Evolutionary conservation across 2,797 vertebrate species (phyloP), one percentile per base, ranked within the genome.

Genomic region (Macroramphosus scolopax): DNA sequence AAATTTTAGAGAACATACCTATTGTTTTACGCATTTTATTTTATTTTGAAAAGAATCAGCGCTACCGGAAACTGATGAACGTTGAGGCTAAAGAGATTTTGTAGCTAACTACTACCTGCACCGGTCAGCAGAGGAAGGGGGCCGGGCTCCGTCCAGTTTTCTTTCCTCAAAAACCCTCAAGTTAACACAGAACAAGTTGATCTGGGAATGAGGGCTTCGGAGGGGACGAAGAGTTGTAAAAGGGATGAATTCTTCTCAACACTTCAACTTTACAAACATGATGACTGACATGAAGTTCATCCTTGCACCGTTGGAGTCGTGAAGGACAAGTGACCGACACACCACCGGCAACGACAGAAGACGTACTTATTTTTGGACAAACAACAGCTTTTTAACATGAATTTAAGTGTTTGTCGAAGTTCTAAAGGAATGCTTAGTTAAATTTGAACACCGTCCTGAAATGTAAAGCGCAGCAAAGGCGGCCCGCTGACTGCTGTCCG

Each of bases 101-200:
- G 4, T 1, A 5, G 18, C 10, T 56, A 42, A 49, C 47, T 40
- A 37, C 1, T 22, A 6, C 20, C 6, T n/a, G 48, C 38, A 20
- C 4, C 46, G 59, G 51, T 72, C 46, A 44, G 1, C 11, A 17
- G 32, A 49, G 77, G 72, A 58, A 78, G 78, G 89, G 89, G 73
- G n/a, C n/a, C 60, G 82, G 77, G 55, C 78, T 58, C 25, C 16
- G 50, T 61, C 44, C 62, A 63, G 39, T 54, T 70, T 51, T 83
- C 68, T 65, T 60, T 77, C 72, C 84, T 84, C 80, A 85, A 87
- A 89, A 89, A 58, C 73, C 77, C 68, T 26, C 45, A 24, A 57
- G 55, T 52, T 65, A 57, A 71, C 64, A 58, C 36, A 59, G 30
- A 56, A 50, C 59, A 79, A 34, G 57, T 56, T 63, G 57, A 43